phyloP scores from a whole-genome alignment of 2,888 invertebrate genomes.

The Watsonalla cultraria region DNA sequence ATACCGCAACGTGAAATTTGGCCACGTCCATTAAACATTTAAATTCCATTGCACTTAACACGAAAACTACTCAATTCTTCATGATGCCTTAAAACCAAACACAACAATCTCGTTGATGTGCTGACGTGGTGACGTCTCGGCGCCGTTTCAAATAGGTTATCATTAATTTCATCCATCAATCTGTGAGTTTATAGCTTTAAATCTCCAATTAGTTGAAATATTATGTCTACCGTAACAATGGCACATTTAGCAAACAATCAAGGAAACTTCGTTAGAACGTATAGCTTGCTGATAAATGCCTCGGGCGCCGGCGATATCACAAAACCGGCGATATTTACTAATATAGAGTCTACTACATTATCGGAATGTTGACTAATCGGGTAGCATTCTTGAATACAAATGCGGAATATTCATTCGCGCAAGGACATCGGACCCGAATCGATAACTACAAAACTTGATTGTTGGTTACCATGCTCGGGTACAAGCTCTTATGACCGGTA shows the following conservation, averaged over 20 bases:
- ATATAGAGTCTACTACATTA: constrained; percentile 55
- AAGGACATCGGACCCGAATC: constrained; percentile 51
- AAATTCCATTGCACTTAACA: constrained; percentile 5
- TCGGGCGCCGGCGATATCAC: constrained; percentile 54
- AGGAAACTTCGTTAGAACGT: constrained; percentile 34
- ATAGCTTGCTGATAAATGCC: constrained; percentile 38
- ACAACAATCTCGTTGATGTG: too few species aligned
- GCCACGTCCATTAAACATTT: constrained; percentile 13
- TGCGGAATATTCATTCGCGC: constrained; percentile 52
- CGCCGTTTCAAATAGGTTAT: too few species aligned
- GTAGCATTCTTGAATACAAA: constrained; percentile 70
- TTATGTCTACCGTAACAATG: not conserved
- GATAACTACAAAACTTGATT: not conserved
- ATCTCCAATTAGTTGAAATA: not conserved
- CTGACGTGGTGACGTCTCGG: too few species aligned
- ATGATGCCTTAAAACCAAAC: not conserved
- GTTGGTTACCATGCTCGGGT: not conserved
- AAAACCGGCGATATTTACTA: constrained; percentile 61
- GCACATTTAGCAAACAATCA: not conserved
- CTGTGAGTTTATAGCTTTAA: not conserved
- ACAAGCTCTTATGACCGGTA: constrained; percentile 5
- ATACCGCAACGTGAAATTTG: constrained; percentile 31
- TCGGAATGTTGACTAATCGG: constrained; percentile 67
- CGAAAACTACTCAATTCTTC: not conserved
- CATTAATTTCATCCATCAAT: too few species aligned